These are phyloP conservation scores for Centruroides vittatus DNA, from an alignment of 1,140 invertebrate species.

Conservation along the genomic window DNA sequence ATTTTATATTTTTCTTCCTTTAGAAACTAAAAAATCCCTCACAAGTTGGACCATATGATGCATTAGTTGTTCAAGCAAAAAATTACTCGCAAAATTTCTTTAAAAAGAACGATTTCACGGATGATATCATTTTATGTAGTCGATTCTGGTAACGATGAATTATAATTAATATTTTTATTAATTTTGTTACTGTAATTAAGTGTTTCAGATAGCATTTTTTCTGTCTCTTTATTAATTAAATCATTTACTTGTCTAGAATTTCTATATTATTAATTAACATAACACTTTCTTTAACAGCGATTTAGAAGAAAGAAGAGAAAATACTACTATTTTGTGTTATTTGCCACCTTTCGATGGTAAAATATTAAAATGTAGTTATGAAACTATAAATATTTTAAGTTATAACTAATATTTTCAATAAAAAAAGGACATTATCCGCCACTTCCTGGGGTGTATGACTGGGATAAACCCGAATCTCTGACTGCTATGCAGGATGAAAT, in stretches of 20 bases:
- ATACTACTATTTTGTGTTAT: constrained; percentile 22
- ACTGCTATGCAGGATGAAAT: constrained; percentile 25
- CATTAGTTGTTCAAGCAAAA: constrained; percentile 31
- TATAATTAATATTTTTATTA: too few relatives aligned
- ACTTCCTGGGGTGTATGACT: constrained; percentile 9
- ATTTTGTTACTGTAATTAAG: too few relatives aligned
- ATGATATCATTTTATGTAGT: constrained; percentile 32
- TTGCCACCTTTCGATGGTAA: constrained; percentile 29
- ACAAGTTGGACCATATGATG: constrained; percentile 31
- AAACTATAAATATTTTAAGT: neutral
- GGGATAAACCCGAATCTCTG: constrained; percentile 15
- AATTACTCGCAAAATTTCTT: constrained; percentile 29
- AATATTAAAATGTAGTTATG: neutral
- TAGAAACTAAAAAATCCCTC: constrained; percentile 31
- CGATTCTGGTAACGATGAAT: constrained; percentile 23
- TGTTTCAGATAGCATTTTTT: too few relatives aligned
- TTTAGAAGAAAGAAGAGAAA: too few relatives aligned
- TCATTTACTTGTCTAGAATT: too few relatives aligned
- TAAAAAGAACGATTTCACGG: constrained; percentile 30
- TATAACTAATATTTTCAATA: neutral
- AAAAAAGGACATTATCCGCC: constrained; percentile 14
- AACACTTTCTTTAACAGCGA: too few relatives aligned
- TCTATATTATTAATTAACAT: too few relatives aligned
- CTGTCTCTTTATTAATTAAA: too few relatives aligned
- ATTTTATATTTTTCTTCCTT: too few relatives aligned